Conservation (phyloP, 2,797 vertebrate species). For the Ptychobarbus kaznakovi region DNA sequence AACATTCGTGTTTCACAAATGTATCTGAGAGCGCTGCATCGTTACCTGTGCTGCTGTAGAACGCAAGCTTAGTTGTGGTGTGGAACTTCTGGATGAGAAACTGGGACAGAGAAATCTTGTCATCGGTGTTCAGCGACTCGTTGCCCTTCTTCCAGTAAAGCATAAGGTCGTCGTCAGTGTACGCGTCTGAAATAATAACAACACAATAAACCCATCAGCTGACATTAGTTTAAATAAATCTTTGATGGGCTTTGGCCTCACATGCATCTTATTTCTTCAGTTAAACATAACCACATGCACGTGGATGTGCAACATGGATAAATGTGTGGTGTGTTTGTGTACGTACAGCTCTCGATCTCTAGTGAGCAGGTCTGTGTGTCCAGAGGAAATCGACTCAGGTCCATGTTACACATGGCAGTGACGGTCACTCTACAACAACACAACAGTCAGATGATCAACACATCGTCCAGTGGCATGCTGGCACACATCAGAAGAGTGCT, state of each 20-base stretch:
- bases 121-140: constrained; percentile 94
- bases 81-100: constrained; percentile 99
- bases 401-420: constrained; percentile 99
- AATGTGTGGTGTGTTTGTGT: not conserved
- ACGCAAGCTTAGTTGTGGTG: constrained; percentile 94
- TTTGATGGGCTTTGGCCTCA: too few species aligned
- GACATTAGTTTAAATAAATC: not conserved
- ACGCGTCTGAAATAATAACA: constrained; percentile 83
- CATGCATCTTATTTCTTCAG: not conserved
- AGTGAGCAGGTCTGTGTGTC: constrained; percentile 96
- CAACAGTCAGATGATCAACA: not conserved
- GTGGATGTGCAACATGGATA: not conserved
- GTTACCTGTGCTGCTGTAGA: constrained; percentile 96
- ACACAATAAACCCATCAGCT: not conserved
- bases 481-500: not conserved
- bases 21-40: not conserved
- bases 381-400: constrained; percentile 95
- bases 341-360: constrained; percentile 99
- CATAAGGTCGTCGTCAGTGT: constrained; percentile 98
- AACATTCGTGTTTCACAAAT: too few species aligned
- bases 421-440: constrained; percentile 87
- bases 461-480: not conserved
- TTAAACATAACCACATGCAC: not conserved
- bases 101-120: constrained; percentile 95
- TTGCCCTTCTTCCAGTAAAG: constrained; percentile 98